phyloP scores from a whole-genome alignment of 2,888 invertebrate species.

The Drosophila maculinotata region DNA sequence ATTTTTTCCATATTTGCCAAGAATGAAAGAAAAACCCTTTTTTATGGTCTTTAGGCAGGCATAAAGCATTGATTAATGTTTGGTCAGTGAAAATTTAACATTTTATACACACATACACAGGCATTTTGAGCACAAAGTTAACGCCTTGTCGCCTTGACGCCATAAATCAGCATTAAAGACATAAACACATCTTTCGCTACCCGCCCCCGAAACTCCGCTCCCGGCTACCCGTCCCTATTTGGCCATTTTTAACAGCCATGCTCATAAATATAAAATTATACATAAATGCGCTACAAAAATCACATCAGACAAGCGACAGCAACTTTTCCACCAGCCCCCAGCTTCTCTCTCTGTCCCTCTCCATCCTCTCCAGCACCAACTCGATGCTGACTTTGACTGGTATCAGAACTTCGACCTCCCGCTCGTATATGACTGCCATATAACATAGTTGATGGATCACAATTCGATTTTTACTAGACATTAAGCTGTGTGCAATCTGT shows the following conservation, averaged over 20 bases:
- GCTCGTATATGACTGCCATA: conserved; percentile 48
- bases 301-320: conserved; percentile 59
- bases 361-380: no score
- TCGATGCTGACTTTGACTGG: conserved; percentile 26
- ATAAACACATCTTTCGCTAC: conserved; percentile 56
- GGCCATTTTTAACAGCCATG: conserved; percentile 67
- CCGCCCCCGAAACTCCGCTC: conserved; percentile 1
- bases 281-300: conserved; percentile 75
- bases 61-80: conserved; percentile 72
- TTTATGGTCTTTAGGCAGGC: conserved; percentile 63
- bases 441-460: conserved; percentile 73
- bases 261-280: conserved; percentile 78
- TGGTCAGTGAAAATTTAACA: conserved; percentile 33
- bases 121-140: conserved; percentile 20
- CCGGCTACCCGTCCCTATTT: conserved; percentile 14
- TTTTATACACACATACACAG: conserved; percentile 12
- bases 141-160: conserved; percentile 41
- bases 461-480: conserved; percentile 79
- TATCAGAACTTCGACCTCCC: conserved; percentile 39
- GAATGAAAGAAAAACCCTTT: conserved; percentile 12
- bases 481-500: conserved; percentile 73
- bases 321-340: conserved; percentile 7
- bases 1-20: neutral
- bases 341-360: neutral
- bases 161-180: conserved; percentile 73